Evolutionary conservation across 2,888 invertebrate species (phyloP), one percentile per base, ranked within the genome.

Genomic region (Sinotaia quadrata): DNA sequence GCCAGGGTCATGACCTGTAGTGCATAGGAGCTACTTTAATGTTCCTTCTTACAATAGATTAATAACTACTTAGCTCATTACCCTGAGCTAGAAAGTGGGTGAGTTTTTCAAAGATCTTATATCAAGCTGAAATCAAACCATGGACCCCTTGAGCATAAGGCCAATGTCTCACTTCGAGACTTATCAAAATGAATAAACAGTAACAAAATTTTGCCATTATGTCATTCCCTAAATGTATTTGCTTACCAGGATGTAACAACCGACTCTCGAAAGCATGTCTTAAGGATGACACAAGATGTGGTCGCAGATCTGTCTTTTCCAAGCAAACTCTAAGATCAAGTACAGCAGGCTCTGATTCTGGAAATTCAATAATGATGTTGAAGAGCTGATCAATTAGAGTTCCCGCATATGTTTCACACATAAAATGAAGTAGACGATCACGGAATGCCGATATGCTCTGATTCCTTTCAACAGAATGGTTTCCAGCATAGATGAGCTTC

Each of bases 281-380:
- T 47, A 97, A 88, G 65, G 93, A 94, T 73, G 92, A 91, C 56
- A 94, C 94, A 36, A 88, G 80, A 4, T 81, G 76, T 2, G 81
- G 90, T 74, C 95, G 91, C 71, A 97, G 89, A 88, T 96, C 94
- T 18, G 96, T 95, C 87, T 94, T 94, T 78, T 93, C 93, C 80
- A 98, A 90, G 84, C 97, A 97, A 33, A 92, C 88, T 81, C 93
- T 92, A 33, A 98, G 91, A 87, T 98, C 98, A 87, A 95, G 94
- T 44, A 98, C 91, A 1, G 96, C 96, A 24, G 96, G 95, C 82
- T 94, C 93, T 0, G 97, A 97, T 80, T 98, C 97, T 0, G 98
- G 98, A 89, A 94, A 98, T 87, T 97, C 97, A 78, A 98, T 96
- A 67, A 98, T 96, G 70, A 98, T 97, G 84, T 95, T 95, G 86